Evolutionary conservation across 2,113 vertebrate genomes (phyloP).

Genomic region (Climacteris rufus): DNA sequence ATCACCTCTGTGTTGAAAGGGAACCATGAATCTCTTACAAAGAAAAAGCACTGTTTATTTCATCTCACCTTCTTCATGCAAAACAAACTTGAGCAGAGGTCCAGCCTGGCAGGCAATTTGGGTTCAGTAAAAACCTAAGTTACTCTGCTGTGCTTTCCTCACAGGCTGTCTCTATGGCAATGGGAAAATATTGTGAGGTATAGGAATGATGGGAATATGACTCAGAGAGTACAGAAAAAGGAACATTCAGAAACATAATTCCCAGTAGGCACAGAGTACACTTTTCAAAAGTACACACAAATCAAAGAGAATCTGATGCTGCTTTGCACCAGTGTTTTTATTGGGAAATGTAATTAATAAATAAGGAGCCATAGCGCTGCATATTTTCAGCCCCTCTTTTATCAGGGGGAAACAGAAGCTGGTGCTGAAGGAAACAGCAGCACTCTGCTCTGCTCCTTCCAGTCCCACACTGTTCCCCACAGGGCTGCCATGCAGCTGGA

Average conservation of each 20-base stretch:
- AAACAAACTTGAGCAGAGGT: background rate
- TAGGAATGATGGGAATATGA: slow-evolving; percentile 74
- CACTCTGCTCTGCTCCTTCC: background rate
- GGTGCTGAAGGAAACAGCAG: background rate
- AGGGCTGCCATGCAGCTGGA: rapidly evolving
- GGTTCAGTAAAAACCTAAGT: slow-evolving; percentile 41
- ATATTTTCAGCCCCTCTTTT: background rate
- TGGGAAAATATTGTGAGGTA: slow-evolving; percentile 75
- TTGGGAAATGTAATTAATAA: background rate
- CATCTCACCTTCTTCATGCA: background rate
- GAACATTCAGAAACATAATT: slow-evolving; percentile 53
- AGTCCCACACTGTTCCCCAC: background rate
- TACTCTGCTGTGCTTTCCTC: slow-evolving; percentile 30
- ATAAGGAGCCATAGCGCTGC: background rate
- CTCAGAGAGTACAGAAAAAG: slow-evolving; percentile 64
- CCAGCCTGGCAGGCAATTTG: background rate
- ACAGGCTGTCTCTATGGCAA: slow-evolving; percentile 70
- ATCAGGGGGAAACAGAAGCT: slow-evolving; percentile 5
- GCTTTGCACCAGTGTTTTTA: background rate
- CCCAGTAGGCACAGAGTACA: background rate
- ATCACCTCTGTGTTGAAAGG: background rate
- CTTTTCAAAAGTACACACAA: slow-evolving; percentile 26
- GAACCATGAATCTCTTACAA: background rate
- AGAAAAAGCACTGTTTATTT: background rate
- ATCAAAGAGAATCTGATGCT: background rate